Evolutionary conservation across 2,888 invertebrate genomes (phyloP), one percentile per base, ranked within the genome.

Genomic region (Portevinia maculata): DNA sequence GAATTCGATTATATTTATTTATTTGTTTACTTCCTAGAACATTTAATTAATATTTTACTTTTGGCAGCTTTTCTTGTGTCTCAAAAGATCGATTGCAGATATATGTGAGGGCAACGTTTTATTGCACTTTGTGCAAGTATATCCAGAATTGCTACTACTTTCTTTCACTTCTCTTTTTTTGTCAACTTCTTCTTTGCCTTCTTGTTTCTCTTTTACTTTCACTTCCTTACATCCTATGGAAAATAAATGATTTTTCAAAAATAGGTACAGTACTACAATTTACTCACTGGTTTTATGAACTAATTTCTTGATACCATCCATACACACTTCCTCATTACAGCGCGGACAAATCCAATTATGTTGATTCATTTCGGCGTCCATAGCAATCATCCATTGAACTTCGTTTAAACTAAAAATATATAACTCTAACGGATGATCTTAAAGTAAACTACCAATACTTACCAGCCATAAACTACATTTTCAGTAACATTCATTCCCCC

Each of bases 401-500:
- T 95, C 94, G 0, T 92, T 90, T 9, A 95, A 90, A 87, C 95
- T 94, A 86, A 30, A 91, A 21, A 57, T 7, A n/a, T 0, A 0
- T 9, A 5, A 11, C 1, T 24, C n/a, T n/a, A n/a, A n/a, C n/a
- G n/a, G n/a, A n/a, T 5, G 1, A 3, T 6, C 3, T 34, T 24
- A 11, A 0, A 53, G 15, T n/a, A 52, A 30, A 28, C 13, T 2
- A 6, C 4, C 8, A 9, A 4, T 62, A 76, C 79, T 92, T 91
- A 94, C 93, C 94, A 94, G 85, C 94, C 94, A 89, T 95, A 98
- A 59, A 96, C 95, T 28, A 98, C 92, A 90, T 95, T 96, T 85
- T 96, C 94, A 0, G 95, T 95, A 6, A 98, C 92, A 88, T 93
- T 93, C 11, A 96, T 91, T 0, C 98, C 98, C 0, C 98, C 98